phyloP scores from a whole-genome alignment of 2,888 invertebrate species.

The Trichopoda pennipes region DNA sequence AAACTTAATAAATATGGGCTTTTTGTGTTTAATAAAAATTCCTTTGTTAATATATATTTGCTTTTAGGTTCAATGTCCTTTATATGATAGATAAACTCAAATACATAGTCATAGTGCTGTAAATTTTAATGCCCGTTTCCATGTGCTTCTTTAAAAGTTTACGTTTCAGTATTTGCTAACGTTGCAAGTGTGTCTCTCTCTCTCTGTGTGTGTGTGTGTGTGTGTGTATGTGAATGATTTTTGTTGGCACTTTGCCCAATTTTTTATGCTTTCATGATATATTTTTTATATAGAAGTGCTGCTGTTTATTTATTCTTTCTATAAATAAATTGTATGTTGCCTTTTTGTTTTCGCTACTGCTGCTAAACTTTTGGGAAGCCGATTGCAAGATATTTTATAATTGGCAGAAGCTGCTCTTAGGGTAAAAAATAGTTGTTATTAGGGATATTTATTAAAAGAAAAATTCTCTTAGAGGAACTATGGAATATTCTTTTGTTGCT shows the following conservation, averaged over 20 bases:
- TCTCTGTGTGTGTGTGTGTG: constrained; percentile 5
- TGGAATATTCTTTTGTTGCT: neutral
- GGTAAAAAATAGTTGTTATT: neutral
- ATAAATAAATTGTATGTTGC: constrained; percentile 54
- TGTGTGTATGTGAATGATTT: constrained; percentile 33
- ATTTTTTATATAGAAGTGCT: constrained; percentile 20
- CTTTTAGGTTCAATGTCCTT: constrained; percentile 53
- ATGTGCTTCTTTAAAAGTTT: neutral
- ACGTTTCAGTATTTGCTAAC: neutral
- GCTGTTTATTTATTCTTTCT: constrained; percentile 42
- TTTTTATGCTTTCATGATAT: constrained; percentile 54
- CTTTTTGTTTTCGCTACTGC: neutral
- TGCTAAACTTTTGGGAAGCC: neutral
- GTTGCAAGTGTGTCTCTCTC: too few species aligned
- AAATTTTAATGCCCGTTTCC: constrained; percentile 8
- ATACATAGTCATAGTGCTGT: neutral
- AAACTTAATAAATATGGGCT: constrained; percentile 35
- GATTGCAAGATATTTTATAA: constrained; percentile 24
- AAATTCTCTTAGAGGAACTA: constrained; percentile 7
- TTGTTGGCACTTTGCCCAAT: constrained; percentile 66
- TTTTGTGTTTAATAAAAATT: constrained; percentile 37
- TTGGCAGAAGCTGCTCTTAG: constrained; percentile 32
- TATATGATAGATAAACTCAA: neutral
- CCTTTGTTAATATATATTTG: constrained; percentile 49
- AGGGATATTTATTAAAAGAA: neutral